Base-by-base conservation (phyloP, 2,888 invertebrate genomes). In the Rhabditophanes sp. region DNA sequence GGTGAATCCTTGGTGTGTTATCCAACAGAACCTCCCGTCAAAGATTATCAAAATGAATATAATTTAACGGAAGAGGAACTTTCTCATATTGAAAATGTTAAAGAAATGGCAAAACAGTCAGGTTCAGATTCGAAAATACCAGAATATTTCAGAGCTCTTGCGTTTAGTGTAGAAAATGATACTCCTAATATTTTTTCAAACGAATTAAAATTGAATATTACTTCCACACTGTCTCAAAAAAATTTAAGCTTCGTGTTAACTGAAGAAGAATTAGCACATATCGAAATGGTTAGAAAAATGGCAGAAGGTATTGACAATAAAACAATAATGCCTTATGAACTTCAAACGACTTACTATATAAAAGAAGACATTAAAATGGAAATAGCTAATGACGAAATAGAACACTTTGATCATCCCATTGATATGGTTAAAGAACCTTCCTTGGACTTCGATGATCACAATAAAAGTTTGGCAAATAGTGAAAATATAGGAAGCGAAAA, bases 31-130 rank as follows among this genome's bases (percentile, higher is more conserved):
- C n/a, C n/a, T n/a, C n/a, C n/a, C n/a, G n/a, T n/a, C n/a, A n/a
- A n/a, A n/a, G n/a, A n/a, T n/a, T n/a, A n/a, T n/a, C n/a, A n/a
- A n/a, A n/a, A n/a, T n/a, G n/a, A n/a, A n/a, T n/a, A n/a, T n/a
- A n/a, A n/a, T n/a, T 20, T 42, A 25, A 35, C 42, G 12, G 28
- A 36, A 18, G 44, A 40, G 20, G 47, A 47, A 15, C 18, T 44
- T 15, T 44, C 36, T 16, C 44, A 44, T 30, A 44, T 44, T 25
- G 41, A 45, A 5, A 33, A 23, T 23, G 41, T 43, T 16, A 39
- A 42, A 30, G 34, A 27, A 25, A 29, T 43, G 17, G 42, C 38
- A 1, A 41, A 43, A 14, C 44, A 49, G 25, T 33, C 39, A n/a
- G n/a, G n/a, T n/a, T n/a, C n/a, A n/a, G n/a, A n/a, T n/a, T n/a